Evolutionary conservation across 2,888 invertebrate species (phyloP).

Genomic region (Amphipoea oculea): DNA sequence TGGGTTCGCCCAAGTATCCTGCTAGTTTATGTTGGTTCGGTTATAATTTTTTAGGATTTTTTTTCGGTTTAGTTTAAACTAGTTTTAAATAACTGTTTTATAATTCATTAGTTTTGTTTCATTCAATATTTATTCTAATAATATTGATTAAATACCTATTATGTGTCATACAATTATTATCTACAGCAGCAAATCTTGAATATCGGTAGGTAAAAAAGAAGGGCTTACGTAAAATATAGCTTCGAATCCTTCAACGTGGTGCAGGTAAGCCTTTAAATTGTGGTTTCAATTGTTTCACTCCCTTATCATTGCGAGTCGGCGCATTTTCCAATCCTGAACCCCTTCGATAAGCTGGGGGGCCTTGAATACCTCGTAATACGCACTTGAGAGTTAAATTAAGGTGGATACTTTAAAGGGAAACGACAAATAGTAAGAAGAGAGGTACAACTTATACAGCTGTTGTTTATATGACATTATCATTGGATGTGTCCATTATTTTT

Average conservation of each 20-base stretch:
- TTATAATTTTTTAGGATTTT: not conserved
- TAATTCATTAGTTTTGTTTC: not conserved
- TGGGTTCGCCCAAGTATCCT: not conserved
- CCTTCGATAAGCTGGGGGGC: slow-evolving; percentile 30
- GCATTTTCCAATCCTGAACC: slow-evolving; percentile 56
- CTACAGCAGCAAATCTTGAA: not conserved
- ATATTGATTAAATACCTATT: no score
- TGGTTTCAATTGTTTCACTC: slow-evolving; percentile 68
- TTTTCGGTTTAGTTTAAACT: not conserved
- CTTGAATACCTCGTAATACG: slow-evolving; percentile 34
- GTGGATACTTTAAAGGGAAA: slow-evolving; percentile 1
- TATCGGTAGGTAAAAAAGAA: not conserved
- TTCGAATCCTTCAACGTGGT: slow-evolving; percentile 32
- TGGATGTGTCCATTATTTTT: not conserved
- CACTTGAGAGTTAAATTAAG: slow-evolving; percentile 40
- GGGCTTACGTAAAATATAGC: slow-evolving; percentile 20
- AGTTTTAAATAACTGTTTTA: not conserved
- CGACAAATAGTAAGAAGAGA: not conserved
- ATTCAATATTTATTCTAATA: not conserved
- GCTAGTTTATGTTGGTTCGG: not conserved
- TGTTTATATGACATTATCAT: not conserved
- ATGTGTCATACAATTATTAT: not conserved
- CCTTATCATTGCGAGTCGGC: slow-evolving; percentile 63
- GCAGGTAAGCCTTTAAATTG: slow-evolving; percentile 61
- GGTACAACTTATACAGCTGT: not conserved